Percentiles rank a stretch among this genome's conserved stretches.
Evolutionary conservation across 2,888 invertebrate species (phyloP).

Genomic region (Xestia c-nigrum): DNA sequence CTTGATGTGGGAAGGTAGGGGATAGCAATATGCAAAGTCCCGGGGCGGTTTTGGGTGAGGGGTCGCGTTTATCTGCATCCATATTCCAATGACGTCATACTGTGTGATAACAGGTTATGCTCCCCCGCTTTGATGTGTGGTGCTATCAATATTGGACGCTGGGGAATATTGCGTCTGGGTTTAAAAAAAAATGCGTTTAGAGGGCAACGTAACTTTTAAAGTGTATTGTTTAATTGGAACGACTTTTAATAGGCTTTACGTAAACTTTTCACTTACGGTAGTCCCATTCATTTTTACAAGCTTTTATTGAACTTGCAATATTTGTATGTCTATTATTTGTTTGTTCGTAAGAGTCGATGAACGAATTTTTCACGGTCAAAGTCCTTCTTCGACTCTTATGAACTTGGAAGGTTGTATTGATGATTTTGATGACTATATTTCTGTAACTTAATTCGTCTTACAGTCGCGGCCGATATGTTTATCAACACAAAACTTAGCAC

Average conservation of each 20-base stretch:
- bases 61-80: background rate
- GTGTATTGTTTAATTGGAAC: background rate
- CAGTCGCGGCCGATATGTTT: too few relatives aligned
- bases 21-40: constrained; percentile 4
- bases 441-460: too few relatives aligned
- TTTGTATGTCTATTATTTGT: too few relatives aligned
- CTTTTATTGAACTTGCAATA: background rate
- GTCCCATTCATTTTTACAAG: background rate
- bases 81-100: background rate
- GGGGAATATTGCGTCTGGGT: background rate
- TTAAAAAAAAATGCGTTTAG: too few relatives aligned
- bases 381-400: too few relatives aligned
- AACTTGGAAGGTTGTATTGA: too few relatives aligned
- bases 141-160: background rate
- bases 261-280: background rate
- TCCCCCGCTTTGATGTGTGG: background rate
- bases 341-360: too few relatives aligned
- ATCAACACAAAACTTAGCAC: too few relatives aligned
- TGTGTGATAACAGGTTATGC: background rate
- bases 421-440: too few relatives aligned
- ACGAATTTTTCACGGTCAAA: too few relatives aligned
- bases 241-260: background rate
- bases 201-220: background rate
- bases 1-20: background rate
- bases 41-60: background rate